phyloP scores from a whole-genome alignment of 2,888 invertebrate genomes.

The Dasypolia templi region DNA sequence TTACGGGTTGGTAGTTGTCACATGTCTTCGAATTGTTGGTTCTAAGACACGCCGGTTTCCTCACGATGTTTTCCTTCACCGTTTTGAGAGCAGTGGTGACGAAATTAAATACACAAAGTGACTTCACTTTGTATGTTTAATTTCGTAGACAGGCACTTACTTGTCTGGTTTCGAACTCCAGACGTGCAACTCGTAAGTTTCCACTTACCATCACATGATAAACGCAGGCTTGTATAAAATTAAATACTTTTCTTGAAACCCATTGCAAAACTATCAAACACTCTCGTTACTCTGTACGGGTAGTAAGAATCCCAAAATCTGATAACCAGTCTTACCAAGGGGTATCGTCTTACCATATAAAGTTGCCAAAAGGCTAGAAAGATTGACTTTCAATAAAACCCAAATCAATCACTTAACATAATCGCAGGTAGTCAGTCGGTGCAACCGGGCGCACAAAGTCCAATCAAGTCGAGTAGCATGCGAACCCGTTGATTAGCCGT shows the following conservation, averaged over 20 bases:
- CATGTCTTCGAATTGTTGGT: no score
- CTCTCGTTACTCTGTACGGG: not conserved
- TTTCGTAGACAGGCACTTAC: no score
- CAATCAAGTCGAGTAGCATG: conserved; percentile 47
- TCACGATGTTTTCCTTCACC: no score
- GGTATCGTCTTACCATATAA: not conserved
- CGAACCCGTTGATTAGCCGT: conserved; percentile 51
- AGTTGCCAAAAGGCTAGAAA: not conserved
- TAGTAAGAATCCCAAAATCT: not conserved
- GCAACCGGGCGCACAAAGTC: conserved; percentile 28
- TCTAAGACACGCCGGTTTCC: no score
- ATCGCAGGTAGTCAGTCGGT: conserved; percentile 30
- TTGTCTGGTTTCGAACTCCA: no score
- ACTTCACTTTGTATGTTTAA: no score
- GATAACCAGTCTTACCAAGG: not conserved
- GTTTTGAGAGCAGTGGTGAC: no score
- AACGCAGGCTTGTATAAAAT: not conserved
- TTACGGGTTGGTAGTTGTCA: no score
- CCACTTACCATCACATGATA: not conserved
- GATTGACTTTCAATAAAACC: not conserved
- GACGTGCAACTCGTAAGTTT: no score
- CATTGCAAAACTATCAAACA: not conserved
- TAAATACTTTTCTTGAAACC: not conserved
- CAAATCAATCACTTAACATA: conserved; percentile 20
- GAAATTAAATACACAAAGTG: no score